phyloP scores from a whole-genome alignment of 2,888 invertebrate species.

The Nesidiocoris tenuis region DNA sequence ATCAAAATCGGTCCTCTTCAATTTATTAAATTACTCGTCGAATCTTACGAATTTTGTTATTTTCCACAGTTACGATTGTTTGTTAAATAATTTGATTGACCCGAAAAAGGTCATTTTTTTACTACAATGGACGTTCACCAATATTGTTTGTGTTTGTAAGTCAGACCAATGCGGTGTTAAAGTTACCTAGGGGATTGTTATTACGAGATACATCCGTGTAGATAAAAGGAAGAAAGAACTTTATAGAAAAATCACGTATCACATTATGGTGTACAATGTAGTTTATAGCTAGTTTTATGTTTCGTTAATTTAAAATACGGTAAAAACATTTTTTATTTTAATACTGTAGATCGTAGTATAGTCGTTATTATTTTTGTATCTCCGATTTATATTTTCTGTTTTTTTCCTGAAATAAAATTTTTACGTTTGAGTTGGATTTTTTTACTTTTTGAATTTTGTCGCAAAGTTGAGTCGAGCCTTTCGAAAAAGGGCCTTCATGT shows the following conservation, averaged over 20 bases:
- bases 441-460: slow-evolving; percentile 44
- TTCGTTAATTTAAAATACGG: slow-evolving; percentile 41
- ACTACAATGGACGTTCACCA: slow-evolving; percentile 47
- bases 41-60: no score
- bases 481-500: no score
- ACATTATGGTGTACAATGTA: slow-evolving; percentile 47
- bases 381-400: background rate
- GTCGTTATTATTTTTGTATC: slow-evolving; percentile 48
- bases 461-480: no score
- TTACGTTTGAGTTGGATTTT: slow-evolving; percentile 47
- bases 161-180: slow-evolving; percentile 49
- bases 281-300: slow-evolving; percentile 48
- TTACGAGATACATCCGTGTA: slow-evolving; percentile 46
- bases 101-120: no score
- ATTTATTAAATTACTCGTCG: no score
- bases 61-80: no score
- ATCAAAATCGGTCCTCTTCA: no score
- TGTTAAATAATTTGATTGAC: no score
- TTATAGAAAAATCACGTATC: slow-evolving; percentile 47
- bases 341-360: slow-evolving; percentile 44
- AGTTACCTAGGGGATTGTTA: slow-evolving; percentile 50
- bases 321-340: slow-evolving; percentile 49
- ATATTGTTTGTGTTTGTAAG: slow-evolving; percentile 44
- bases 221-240: slow-evolving; percentile 36
- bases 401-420: slow-evolving; percentile 40